Percentiles rank a stretch among this genome's conserved stretches.
These are phyloP conservation scores for Opisthocomus hoazin DNA, from an alignment of 2,113 vertebrate genomes.

Conservation along the genomic window DNA sequence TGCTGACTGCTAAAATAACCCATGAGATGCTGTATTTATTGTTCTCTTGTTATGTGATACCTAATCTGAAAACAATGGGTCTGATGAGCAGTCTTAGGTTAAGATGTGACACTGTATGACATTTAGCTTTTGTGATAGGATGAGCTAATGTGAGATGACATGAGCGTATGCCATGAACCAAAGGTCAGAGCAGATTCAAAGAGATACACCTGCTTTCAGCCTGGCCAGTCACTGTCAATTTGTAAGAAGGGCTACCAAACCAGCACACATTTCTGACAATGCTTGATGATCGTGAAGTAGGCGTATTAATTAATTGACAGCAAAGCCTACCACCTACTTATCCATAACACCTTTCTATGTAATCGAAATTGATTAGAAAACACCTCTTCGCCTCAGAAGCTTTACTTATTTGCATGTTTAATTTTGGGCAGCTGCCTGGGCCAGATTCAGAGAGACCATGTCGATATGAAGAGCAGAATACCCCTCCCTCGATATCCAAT, in stretches of 20 bases:
- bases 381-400: not conserved
- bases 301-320: not conserved
- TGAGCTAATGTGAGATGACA: conserved; percentile 15
- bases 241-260: not conserved
- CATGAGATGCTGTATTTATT: not conserved
- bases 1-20: not conserved
- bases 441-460: not conserved
- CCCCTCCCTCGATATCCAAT: accelerated
- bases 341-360: not conserved
- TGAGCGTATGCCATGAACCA: not conserved
- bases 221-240: not conserved
- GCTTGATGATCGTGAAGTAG: not conserved
- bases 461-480: not conserved
- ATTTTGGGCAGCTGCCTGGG: not conserved
- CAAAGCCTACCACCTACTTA: not conserved
- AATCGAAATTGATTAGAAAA: conserved; percentile 8
- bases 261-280: not conserved
- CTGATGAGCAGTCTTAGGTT: not conserved
- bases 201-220: not conserved
- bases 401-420: not conserved
- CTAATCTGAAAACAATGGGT: not conserved
- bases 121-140: conserved; percentile 15
- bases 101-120: not conserved
- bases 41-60: not conserved
- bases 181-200: conserved; percentile 11